A percentile compares a stretch with the other conserved stretches of the same genome.
phyloP scores from a whole-genome alignment of 2,888 invertebrate genomes.

The Yponomeuta evonymella region DNA sequence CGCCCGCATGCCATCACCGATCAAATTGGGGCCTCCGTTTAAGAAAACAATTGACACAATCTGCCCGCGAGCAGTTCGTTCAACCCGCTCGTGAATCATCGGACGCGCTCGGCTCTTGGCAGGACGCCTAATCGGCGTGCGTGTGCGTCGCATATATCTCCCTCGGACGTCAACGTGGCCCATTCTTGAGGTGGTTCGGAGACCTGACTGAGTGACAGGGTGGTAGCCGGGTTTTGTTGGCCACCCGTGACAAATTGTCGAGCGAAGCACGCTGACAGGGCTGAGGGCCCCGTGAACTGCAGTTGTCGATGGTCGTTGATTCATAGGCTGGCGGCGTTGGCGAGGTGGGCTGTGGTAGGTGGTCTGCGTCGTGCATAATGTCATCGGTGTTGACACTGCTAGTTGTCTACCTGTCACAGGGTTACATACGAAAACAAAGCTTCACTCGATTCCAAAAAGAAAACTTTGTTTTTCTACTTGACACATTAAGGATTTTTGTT shows the following conservation, averaged over 20 bases:
- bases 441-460: neutral
- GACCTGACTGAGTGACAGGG: constrained; percentile 63
- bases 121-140: constrained; percentile 67
- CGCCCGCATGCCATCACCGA: constrained; percentile 50
- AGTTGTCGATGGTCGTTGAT: constrained; percentile 4
- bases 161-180: constrained; percentile 61
- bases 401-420: neutral
- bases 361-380: neutral
- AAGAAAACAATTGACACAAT: constrained; percentile 69
- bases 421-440: neutral
- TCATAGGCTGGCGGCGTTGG: neutral
- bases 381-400: neutral
- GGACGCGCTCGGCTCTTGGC: constrained; percentile 54
- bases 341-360: neutral
- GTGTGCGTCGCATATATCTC: constrained; percentile 65
- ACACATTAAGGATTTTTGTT: no score
- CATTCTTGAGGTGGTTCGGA: constrained; percentile 66
- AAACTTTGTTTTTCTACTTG: no score
- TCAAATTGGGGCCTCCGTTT: constrained; percentile 37
- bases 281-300: neutral
- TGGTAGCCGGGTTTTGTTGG: constrained; percentile 43
- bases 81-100: constrained; percentile 67
- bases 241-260: constrained; percentile 64
- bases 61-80: constrained; percentile 43
- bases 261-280: constrained; percentile 23